These are phyloP conservation scores for Pogonomyrmex barbatus DNA, from an alignment of 1,140 invertebrate genomes.

Conservation along the genomic window DNA sequence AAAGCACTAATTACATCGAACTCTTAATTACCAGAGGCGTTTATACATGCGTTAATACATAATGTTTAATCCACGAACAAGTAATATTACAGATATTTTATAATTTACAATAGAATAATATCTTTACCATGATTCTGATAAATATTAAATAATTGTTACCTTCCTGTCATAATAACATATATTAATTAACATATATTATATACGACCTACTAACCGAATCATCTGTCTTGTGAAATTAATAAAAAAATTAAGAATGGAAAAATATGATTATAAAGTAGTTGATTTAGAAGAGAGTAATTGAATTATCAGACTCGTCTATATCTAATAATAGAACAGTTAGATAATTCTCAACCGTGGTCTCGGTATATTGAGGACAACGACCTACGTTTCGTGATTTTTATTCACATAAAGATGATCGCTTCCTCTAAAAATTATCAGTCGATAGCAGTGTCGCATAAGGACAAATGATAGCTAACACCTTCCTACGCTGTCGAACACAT, in stretches of 20 bases:
- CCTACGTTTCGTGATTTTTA: constrained; percentile 42
- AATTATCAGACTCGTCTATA: constrained; percentile 14
- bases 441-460: constrained; percentile 19
- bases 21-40: not conserved
- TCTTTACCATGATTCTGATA: not conserved
- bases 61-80: constrained; percentile 3
- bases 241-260: not conserved
- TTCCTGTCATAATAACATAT: not conserved
- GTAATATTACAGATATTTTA: not conserved
- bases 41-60: not conserved
- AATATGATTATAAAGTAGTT: not conserved
- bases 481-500: constrained; percentile 57
- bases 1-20: not conserved
- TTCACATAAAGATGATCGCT: not conserved
- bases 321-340: not conserved
- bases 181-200: not conserved
- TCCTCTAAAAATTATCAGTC: constrained; percentile 31
- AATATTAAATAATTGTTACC: constrained; percentile 19
- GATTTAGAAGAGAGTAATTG: constrained; percentile 15
- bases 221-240: not conserved
- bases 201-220: constrained; percentile 16
- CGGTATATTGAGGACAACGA: constrained; percentile 21
- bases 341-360: not conserved
- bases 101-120: constrained; percentile 19
- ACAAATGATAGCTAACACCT: constrained; percentile 60